These are phyloP conservation scores for Tenrec ecaudatus DNA, from an alignment of 2,113 vertebrate species.

Conservation along the genomic window DNA sequence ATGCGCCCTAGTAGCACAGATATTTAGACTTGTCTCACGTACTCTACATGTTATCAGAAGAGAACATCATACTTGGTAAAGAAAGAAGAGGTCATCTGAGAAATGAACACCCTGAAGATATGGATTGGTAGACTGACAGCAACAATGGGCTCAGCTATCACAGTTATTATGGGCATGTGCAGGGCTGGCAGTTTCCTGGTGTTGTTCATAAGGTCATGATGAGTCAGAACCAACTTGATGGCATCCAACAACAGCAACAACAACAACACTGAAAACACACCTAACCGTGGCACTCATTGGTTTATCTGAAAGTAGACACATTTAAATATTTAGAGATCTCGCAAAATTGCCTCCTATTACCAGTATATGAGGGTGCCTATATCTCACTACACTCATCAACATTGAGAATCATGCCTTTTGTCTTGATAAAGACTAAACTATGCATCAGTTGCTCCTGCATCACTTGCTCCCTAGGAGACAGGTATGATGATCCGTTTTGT, in stretches of 20 bases:
- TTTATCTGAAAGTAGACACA: background rate
- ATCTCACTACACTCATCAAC: no score
- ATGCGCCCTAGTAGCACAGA: no score
- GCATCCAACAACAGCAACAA: background rate
- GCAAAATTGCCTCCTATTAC: background rate
- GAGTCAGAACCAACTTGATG: background rate
- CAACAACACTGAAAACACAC: background rate
- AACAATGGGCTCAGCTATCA: background rate
- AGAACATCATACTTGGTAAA: background rate
- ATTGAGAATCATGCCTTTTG: no score
- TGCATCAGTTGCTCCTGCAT: no score
- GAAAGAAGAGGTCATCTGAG: background rate
- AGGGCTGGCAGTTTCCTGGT: background rate
- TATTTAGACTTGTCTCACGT: no score
- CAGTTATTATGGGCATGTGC: background rate
- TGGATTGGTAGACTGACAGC: background rate
- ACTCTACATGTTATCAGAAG: no score
- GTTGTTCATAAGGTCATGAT: background rate
- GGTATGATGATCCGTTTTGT: no score
- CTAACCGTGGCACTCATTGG: background rate
- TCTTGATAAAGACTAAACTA: no score
- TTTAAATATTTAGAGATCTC: background rate
- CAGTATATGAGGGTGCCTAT: no score
- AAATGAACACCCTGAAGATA: background rate
- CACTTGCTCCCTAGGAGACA: no score